These are phyloP conservation scores for Quadroppia sp. DNA, from an alignment of 2,888 invertebrate genomes.

Conservation along the genomic window DNA sequence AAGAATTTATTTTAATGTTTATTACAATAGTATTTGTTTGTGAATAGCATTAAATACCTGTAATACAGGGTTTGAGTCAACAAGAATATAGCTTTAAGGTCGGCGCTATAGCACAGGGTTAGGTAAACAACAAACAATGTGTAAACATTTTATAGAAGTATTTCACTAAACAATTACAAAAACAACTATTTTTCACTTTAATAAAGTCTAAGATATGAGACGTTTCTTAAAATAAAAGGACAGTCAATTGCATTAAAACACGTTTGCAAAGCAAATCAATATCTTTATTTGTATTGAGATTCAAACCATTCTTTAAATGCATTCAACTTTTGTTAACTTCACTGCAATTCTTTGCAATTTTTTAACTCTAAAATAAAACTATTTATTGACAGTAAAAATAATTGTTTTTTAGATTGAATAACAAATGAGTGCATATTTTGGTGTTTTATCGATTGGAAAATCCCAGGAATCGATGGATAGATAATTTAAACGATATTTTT, in stretches of 20 bases:
- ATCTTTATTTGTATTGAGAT: no score
- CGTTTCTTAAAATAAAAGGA: no score
- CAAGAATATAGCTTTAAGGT: background rate
- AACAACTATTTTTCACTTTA: no score
- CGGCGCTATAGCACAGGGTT: background rate
- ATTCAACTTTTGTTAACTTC: background rate
- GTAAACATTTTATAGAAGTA: no score
- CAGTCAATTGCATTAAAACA: no score
- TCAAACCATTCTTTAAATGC: background rate
- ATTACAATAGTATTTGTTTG: background rate
- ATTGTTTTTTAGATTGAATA: background rate
- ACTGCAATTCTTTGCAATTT: no score
- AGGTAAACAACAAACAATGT: no score
- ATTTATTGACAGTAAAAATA: background rate
- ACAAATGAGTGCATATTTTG: background rate
- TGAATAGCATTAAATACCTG: background rate
- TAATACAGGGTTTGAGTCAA: background rate
- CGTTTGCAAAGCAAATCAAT: no score
- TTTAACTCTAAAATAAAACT: no score
- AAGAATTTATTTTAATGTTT: background rate
- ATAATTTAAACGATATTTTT: background rate
- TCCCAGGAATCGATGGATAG: background rate
- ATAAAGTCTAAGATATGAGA: no score
- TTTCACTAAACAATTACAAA: no score
- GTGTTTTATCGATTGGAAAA: constrained; percentile 26